Evolutionary conservation across 1,140 invertebrate species (phyloP).

Genomic region (Cyrtorhinus lividipennis): DNA sequence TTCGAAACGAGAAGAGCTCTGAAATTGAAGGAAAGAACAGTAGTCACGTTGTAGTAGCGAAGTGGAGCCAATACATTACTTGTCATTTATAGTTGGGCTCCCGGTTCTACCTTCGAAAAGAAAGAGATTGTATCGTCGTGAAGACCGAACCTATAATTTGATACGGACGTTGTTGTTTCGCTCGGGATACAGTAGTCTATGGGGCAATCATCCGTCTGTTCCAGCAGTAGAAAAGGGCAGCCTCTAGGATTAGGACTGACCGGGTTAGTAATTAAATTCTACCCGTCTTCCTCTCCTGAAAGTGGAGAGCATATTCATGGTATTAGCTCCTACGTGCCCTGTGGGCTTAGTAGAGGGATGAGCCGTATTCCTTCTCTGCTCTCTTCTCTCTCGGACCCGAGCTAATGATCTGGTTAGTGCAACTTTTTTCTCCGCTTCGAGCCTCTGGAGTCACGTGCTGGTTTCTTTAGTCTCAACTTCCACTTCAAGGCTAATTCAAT

Average conservation of each 20-base stretch:
- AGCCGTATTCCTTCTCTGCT: not conserved
- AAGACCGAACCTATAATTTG: slow-evolving; percentile 1
- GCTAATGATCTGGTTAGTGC: slow-evolving; percentile 7
- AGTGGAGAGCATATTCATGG: not conserved
- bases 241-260: not conserved
- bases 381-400: not conserved
- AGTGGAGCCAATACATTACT: not conserved
- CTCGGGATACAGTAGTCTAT: not conserved
- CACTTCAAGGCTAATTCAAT: not conserved
- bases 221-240: not conserved
- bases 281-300: not conserved
- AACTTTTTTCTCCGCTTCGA: not conserved
- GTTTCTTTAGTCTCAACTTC: not conserved
- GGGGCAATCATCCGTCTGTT: not conserved
- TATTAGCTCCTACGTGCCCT: slow-evolving; percentile 4
- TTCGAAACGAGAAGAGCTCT: too few species aligned
- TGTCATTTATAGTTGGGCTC: slow-evolving; percentile 8
- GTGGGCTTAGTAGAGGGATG: not conserved
- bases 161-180: not conserved
- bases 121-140: not conserved
- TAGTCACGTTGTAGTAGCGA: not conserved
- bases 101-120: not conserved
- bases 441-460: not conserved
- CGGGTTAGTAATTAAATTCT: slow-evolving; percentile 10
- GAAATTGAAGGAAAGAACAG: not conserved